Percentiles rank a stretch among this genome's conserved stretches.
These are phyloP conservation scores for Lasioglossum malachurum DNA, from an alignment of 2,888 invertebrate species.

Conservation along the genomic window DNA sequence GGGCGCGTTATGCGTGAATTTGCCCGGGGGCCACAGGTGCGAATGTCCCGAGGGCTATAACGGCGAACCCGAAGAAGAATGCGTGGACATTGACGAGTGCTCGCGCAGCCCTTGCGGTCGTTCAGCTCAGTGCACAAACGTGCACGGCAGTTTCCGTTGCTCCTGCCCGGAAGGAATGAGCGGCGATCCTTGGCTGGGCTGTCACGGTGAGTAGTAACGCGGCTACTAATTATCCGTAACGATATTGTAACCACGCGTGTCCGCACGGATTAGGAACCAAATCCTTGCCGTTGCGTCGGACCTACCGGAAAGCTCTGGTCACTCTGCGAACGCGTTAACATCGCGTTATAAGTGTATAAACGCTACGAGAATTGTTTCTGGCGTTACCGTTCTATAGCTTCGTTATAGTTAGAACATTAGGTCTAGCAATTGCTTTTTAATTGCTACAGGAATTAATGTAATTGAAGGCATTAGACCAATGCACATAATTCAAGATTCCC, in stretches of 20 bases:
- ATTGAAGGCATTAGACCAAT: no score
- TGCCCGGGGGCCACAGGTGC: slow-evolving; percentile 93
- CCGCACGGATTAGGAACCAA: background rate
- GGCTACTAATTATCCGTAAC: slow-evolving; percentile 43
- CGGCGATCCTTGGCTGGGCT: slow-evolving; percentile 91
- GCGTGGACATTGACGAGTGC: slow-evolving; percentile 92
- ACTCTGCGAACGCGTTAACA: no score
- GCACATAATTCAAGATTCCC: no score
- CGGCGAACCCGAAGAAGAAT: slow-evolving; percentile 92
- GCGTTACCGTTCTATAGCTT: background rate
- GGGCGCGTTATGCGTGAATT: slow-evolving; percentile 92
- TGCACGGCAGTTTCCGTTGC: slow-evolving; percentile 92
- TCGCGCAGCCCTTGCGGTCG: slow-evolving; percentile 91
- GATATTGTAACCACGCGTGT: slow-evolving; percentile 9
- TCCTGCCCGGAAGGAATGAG: slow-evolving; percentile 93
- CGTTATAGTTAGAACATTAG: background rate
- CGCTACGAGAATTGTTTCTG: background rate
- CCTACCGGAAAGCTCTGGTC: background rate
- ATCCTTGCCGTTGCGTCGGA: background rate
- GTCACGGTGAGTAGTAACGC: slow-evolving; percentile 88
- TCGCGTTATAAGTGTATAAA: background rate
- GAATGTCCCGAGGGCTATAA: slow-evolving; percentile 93
- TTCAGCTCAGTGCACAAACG: slow-evolving; percentile 92
- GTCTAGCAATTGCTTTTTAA: background rate
- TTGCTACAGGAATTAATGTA: no score